phyloP scores from a whole-genome alignment of 2,888 invertebrate species.

The Drosophila phalerata region DNA sequence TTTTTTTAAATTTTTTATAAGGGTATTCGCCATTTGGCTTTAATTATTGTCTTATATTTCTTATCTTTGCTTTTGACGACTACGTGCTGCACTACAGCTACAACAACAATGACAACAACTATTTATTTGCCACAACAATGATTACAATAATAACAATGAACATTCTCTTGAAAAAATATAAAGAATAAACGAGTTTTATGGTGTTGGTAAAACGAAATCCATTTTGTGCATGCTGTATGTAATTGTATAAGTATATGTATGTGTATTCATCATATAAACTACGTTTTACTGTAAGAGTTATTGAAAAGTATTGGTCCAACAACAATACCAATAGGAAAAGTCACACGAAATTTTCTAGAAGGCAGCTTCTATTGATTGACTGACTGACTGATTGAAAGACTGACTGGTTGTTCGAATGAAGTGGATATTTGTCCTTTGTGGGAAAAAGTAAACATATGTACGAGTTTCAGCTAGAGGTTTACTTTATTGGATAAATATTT shows the following conservation, averaged over 20 bases:
- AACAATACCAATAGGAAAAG: slow-evolving; percentile 19
- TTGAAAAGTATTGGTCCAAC: slow-evolving; percentile 41
- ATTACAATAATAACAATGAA: slow-evolving; percentile 39
- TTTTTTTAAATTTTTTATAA: neutral
- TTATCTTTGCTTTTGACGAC: slow-evolving; percentile 16
- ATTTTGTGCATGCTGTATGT: slow-evolving; percentile 31
- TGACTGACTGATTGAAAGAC: slow-evolving; percentile 2
- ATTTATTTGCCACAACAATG: slow-evolving; percentile 38
- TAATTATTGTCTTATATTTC: neutral
- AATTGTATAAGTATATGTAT: neutral
- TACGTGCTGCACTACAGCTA: slow-evolving; percentile 20
- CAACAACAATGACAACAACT: slow-evolving; percentile 18
- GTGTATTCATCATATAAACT: slow-evolving; percentile 5
- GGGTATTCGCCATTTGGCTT: slow-evolving; percentile 20
- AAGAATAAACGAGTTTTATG: slow-evolving; percentile 24
- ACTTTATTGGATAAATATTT: slow-evolving; percentile 27
- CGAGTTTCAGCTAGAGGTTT: neutral
- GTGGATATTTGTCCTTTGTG: slow-evolving; percentile 23
- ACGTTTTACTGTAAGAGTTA: slow-evolving; percentile 23
- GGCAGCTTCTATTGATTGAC: slow-evolving; percentile 3
- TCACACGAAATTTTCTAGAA: slow-evolving; percentile 20
- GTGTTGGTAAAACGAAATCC: slow-evolving; percentile 33
- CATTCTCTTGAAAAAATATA: slow-evolving; percentile 9
- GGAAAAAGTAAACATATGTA: neutral
- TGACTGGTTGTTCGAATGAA: no score